These are phyloP conservation scores for Melanitta fusca DNA, from an alignment of 2,797 vertebrate species.

Conservation along the genomic window DNA sequence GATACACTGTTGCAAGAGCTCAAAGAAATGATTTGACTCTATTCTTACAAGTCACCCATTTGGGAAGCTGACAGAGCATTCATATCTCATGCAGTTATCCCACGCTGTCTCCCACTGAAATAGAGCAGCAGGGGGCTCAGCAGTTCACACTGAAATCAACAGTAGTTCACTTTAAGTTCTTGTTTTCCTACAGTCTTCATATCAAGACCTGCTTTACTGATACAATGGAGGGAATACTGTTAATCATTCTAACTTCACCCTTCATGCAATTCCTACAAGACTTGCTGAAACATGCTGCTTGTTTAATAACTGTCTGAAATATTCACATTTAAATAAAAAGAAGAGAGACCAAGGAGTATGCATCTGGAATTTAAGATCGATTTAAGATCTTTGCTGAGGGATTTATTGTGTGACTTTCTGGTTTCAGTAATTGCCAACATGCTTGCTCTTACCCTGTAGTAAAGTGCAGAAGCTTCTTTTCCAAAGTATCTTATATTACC, in stretches of 20 bases:
- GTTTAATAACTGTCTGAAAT: conserved; percentile 1
- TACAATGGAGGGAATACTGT: background rate
- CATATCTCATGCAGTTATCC: background rate
- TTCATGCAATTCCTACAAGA: background rate
- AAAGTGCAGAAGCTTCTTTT: background rate
- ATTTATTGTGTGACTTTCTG: background rate
- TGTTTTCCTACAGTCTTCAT: background rate
- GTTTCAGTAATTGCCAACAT: background rate
- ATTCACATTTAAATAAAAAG: background rate
- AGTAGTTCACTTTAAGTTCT: background rate
- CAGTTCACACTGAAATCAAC: background rate
- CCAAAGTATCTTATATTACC: background rate
- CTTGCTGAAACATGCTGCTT: background rate
- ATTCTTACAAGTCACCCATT: background rate
- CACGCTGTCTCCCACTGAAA: background rate
- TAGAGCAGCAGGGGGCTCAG: background rate
- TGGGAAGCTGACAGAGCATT: background rate
- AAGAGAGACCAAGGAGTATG: background rate
- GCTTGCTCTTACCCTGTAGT: background rate
- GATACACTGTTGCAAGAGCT: background rate
- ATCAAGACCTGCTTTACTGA: background rate
- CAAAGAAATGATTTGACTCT: background rate
- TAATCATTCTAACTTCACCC: background rate
- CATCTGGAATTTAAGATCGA: background rate
- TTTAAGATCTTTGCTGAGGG: background rate